These are phyloP conservation scores for Plectrocnemia conspersa DNA, from an alignment of 1,140 invertebrate species.

Conservation along the genomic window DNA sequence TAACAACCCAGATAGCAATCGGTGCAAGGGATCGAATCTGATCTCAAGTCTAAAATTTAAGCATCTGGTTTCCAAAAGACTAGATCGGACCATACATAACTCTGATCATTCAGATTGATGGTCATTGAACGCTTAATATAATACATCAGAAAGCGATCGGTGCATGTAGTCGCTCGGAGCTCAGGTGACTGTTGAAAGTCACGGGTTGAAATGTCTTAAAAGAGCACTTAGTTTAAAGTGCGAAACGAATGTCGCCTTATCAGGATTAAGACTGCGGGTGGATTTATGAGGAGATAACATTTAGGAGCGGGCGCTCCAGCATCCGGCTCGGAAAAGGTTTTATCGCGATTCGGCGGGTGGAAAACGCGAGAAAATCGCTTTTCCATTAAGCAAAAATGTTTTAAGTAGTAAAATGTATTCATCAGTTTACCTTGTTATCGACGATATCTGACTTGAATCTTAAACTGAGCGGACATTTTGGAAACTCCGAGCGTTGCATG, in stretches of 20 bases:
- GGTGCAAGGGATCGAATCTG: no score
- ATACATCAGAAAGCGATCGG: no score
- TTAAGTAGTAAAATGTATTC: constrained; percentile 2
- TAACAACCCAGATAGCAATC: no score
- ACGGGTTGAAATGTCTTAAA: constrained; percentile 12
- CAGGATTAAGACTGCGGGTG: constrained; percentile 19
- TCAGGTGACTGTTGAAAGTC: not conserved
- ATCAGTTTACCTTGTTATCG: no score
- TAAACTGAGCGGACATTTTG: no score
- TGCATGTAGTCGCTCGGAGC: not conserved
- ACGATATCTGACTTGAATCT: no score
- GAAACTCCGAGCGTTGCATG: no score
- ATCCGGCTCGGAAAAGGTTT: constrained; percentile 13
- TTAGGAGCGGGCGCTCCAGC: constrained; percentile 3
- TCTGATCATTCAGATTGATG: no score
- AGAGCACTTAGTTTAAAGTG: constrained; percentile 15
- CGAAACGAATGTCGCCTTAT: constrained; percentile 25
- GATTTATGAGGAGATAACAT: constrained; percentile 22
- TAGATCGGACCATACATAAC: no score
- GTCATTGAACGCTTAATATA: no score
- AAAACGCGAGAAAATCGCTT: constrained; percentile 18
- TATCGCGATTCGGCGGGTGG: constrained; percentile 4
- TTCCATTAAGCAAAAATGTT: constrained; percentile 15
- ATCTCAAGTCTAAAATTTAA: no score
- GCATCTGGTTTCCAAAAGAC: no score